Evolutionary conservation across 2,797 vertebrate species (phyloP).

Genomic region (Characodon lateralis): DNA sequence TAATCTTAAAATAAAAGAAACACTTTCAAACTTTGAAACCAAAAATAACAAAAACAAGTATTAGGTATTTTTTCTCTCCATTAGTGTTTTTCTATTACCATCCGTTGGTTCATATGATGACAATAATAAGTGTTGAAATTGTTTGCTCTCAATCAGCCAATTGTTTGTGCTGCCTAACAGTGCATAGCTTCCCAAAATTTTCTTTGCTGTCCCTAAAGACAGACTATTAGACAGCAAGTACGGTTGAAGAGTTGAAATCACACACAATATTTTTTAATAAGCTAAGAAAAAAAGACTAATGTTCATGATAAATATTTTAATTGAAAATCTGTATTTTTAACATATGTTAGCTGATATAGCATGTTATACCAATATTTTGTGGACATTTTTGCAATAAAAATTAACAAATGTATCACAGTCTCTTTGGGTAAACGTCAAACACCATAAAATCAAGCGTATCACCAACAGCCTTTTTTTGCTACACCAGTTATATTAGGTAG

Average conservation of each 20-base stretch:
- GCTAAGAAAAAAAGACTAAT: neutral
- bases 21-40: constrained; percentile 16
- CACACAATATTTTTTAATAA: neutral
- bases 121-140: neutral
- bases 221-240: constrained; percentile 10
- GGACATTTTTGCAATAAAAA: too few relatives aligned
- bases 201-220: constrained; percentile 20
- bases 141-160: constrained; percentile 9
- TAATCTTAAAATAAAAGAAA: constrained; percentile 44
- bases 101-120: neutral
- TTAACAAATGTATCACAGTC: too few relatives aligned
- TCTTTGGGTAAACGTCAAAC: too few relatives aligned
- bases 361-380: neutral
- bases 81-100: neutral
- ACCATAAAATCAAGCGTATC: too few relatives aligned
- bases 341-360: neutral
- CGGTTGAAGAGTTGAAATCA: neutral
- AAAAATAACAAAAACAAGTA: constrained; percentile 21
- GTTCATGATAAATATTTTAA: neutral
- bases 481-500: too few relatives aligned
- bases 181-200: constrained; percentile 11
- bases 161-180: constrained; percentile 8
- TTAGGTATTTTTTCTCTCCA: constrained; percentile 7
- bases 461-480: too few relatives aligned
- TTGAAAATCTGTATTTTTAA: neutral